phyloP scores from a whole-genome alignment of 1,140 invertebrate genomes.

The Teleogryllus occipitalis region DNA sequence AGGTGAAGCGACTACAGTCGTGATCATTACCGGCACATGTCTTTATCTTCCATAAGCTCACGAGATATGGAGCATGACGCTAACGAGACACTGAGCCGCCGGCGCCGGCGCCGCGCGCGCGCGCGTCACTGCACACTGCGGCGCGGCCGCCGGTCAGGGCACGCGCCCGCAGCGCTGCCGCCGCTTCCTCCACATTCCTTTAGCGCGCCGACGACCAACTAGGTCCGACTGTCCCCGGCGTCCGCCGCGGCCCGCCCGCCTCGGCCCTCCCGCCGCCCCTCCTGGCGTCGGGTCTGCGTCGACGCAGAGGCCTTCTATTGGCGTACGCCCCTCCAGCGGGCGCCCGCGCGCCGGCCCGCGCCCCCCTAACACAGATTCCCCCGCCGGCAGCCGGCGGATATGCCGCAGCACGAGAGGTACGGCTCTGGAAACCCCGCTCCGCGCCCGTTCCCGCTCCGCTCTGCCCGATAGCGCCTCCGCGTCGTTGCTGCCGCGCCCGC shows the following conservation, averaged over 20 bases:
- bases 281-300: background rate
- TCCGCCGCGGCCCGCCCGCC: too few species aligned
- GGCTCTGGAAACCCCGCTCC: background rate
- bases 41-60: background rate
- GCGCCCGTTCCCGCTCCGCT: too few species aligned
- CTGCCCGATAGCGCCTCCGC: background rate
- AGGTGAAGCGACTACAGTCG: background rate
- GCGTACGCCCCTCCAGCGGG: background rate
- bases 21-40: slow-evolving; percentile 3
- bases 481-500: background rate
- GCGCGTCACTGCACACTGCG: slow-evolving; percentile 2
- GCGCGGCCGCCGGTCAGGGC: background rate
- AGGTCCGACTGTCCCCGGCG: background rate
- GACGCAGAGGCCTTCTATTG: background rate
- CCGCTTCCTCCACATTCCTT: background rate
- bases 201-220: background rate
- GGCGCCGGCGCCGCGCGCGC: too few species aligned
- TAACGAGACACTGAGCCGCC: background rate
- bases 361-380: background rate
- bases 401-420: slow-evolving; percentile 2
- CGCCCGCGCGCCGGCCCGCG: too few species aligned
- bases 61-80: background rate
- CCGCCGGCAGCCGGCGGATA: background rate
- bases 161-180: background rate
- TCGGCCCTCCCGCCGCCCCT: background rate